A percentile compares a stretch with the other conserved stretches of the same genome.
Conservation (phyloP, 2,797 vertebrate species). For the Heteromormyrus szaboi region DNA sequence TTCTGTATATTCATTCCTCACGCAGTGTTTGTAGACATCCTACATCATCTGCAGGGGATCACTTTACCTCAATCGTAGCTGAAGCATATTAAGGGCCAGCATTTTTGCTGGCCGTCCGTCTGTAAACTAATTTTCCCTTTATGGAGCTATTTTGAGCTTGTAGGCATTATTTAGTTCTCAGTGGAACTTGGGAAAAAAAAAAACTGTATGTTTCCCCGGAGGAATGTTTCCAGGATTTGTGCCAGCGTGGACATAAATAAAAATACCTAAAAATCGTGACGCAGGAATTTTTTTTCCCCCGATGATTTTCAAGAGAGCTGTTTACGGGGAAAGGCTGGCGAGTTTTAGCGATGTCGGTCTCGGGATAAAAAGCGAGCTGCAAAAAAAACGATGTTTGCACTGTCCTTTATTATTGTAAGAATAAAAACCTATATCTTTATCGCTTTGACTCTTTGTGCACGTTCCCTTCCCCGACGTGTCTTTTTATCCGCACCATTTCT, state of each 20-base stretch:
- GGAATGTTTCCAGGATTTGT: conserved; percentile 24
- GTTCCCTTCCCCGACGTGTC: not conserved
- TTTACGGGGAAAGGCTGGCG: not conserved
- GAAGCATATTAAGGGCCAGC: not conserved
- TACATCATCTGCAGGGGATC: not conserved
- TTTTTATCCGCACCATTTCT: not conserved
- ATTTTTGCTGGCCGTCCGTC: not conserved
- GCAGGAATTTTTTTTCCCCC: not conserved
- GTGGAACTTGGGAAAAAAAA: conserved; percentile 19
- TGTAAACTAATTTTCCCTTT: conserved; percentile 14
- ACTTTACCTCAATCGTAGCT: not conserved
- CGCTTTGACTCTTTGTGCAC: not conserved
- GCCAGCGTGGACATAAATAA: conserved; percentile 21
- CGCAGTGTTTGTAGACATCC: not conserved
- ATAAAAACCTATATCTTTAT: not conserved
- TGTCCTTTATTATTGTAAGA: not conserved
- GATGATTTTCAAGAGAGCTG: not conserved
- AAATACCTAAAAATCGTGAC: conserved; percentile 22
- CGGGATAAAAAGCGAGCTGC: not conserved
- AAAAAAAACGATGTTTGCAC: not conserved
- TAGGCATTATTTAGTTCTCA: conserved; percentile 20
- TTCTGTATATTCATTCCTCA: not conserved
- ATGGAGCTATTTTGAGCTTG: conserved; percentile 16
- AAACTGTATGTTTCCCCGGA: conserved; percentile 14
- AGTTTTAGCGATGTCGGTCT: not conserved